phyloP scores from a whole-genome alignment of 1,140 invertebrate species.

The Drosophila nigromelanica region DNA sequence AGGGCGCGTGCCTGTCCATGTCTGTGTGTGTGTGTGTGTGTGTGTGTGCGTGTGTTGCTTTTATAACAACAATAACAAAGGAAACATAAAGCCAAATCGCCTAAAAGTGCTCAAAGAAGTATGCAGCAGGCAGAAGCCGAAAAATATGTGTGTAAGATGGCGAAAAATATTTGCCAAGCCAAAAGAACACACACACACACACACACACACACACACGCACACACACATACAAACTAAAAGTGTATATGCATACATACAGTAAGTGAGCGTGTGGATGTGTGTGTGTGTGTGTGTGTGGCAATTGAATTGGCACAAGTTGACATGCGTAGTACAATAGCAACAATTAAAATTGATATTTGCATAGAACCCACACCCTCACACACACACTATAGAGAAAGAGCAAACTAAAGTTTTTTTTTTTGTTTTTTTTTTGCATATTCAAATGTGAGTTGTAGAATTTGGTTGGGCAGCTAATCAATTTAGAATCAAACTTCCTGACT shows the following conservation, averaged over 20 bases:
- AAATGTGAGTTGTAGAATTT: slow-evolving; percentile 13
- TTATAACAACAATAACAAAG: slow-evolving; percentile 74
- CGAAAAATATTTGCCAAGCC: slow-evolving; percentile 40
- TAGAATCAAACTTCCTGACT: slow-evolving; percentile 23
- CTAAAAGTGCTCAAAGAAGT: slow-evolving; percentile 42
- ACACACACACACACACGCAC: slow-evolving; percentile 1
- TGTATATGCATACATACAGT: slow-evolving; percentile 10
- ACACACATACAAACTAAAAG: not conserved
- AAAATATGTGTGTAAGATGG: slow-evolving; percentile 25
- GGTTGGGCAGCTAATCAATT: slow-evolving; percentile 33
- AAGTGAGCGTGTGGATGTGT: slow-evolving; percentile 4
- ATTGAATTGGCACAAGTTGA: slow-evolving; percentile 77
- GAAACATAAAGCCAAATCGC: slow-evolving; percentile 58
- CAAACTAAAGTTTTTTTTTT: not conserved
- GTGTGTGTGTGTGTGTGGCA: slow-evolving; percentile 37
- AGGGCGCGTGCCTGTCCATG: slow-evolving; percentile 25
- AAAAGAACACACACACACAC: slow-evolving; percentile 6
- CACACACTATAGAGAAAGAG: slow-evolving; percentile 5
- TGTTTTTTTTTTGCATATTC: slow-evolving; percentile 2
- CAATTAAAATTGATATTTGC: slow-evolving; percentile 79
- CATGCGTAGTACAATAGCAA: slow-evolving; percentile 80
- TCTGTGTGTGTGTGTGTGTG: slow-evolving; percentile 3
- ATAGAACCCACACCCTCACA: slow-evolving; percentile 31
- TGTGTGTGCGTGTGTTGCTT: slow-evolving; percentile 23
- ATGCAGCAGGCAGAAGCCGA: slow-evolving; percentile 17